phyloP scores from a whole-genome alignment of 1,140 invertebrate species.

The Magallana gigas region DNA sequence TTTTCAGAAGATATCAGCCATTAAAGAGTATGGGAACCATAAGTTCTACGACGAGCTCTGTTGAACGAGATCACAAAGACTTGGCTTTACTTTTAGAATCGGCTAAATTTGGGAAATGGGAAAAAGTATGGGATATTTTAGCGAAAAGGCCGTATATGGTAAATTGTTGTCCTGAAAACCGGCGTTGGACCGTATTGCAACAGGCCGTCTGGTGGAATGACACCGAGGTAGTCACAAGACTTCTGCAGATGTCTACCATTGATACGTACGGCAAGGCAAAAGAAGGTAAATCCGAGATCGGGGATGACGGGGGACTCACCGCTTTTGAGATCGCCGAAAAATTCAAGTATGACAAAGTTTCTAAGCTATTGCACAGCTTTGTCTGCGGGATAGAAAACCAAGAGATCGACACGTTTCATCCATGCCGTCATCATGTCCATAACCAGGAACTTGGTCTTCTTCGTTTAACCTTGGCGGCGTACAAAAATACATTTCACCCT shows the following conservation, averaged over 20 bases:
- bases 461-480: slow-evolving; percentile 43
- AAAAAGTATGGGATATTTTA: slow-evolving; percentile 39
- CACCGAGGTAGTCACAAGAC: neutral
- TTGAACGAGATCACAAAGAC: slow-evolving; percentile 37
- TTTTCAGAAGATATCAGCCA: neutral
- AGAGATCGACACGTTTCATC: slow-evolving; percentile 45
- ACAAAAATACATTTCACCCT: slow-evolving; percentile 46
- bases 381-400: neutral
- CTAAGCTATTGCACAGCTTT: neutral
- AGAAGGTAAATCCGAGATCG: slow-evolving; percentile 46
- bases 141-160: slow-evolving; percentile 35
- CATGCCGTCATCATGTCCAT: neutral
- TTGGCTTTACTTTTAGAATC: slow-evolving; percentile 14
- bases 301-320: slow-evolving; percentile 29
- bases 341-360: slow-evolving; percentile 25
- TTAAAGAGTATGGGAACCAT: neutral
- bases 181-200: slow-evolving; percentile 45
- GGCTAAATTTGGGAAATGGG: slow-evolving; percentile 44
- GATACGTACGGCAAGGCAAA: slow-evolving; percentile 41
- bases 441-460: slow-evolving; percentile 46
- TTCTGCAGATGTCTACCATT: neutral
- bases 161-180: slow-evolving; percentile 46
- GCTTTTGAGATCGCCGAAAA: slow-evolving; percentile 39
- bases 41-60: neutral
- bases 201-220: slow-evolving; percentile 49